Evolutionary conservation across 2,797 vertebrate species (phyloP).

Genomic region (Neosilurus hyrtlii): DNA sequence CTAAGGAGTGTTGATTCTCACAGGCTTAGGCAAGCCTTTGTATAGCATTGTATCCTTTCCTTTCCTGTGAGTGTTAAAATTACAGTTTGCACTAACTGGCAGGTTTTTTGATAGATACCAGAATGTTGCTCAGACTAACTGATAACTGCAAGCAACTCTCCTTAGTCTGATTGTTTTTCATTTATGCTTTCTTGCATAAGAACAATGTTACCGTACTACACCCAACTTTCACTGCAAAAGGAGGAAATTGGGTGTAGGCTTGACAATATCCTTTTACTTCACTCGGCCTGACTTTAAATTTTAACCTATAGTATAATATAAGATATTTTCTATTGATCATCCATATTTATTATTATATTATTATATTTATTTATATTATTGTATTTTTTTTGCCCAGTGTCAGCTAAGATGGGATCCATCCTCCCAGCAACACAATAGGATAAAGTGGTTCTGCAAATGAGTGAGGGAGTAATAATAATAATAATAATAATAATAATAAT

Average conservation of each 20-base stretch:
- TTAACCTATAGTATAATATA: neutral
- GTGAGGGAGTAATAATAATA: no score
- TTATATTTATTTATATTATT: no score
- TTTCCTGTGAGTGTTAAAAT: neutral
- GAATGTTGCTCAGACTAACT: neutral
- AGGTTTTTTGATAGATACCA: neutral
- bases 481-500: no score
- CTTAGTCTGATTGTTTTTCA: neutral
- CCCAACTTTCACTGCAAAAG: neutral
- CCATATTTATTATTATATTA: neutral
- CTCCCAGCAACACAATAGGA: no score
- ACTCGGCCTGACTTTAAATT: neutral
- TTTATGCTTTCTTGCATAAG: neutral
- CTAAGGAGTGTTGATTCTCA: slow-evolving; percentile 6
- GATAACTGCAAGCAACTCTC: neutral
- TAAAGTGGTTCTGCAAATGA: no score
- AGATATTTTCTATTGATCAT: neutral
- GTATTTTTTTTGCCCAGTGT: no score
- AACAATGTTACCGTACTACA: neutral
- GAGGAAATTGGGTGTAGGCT: neutral
- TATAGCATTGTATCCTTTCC: neutral
- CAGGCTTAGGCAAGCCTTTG: neutral
- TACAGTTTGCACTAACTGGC: neutral
- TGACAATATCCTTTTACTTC: neutral
- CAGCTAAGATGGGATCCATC: no score